Base-by-base conservation (phyloP, 2,113 vertebrate species). In the Anas platyrhynchos region DNA sequence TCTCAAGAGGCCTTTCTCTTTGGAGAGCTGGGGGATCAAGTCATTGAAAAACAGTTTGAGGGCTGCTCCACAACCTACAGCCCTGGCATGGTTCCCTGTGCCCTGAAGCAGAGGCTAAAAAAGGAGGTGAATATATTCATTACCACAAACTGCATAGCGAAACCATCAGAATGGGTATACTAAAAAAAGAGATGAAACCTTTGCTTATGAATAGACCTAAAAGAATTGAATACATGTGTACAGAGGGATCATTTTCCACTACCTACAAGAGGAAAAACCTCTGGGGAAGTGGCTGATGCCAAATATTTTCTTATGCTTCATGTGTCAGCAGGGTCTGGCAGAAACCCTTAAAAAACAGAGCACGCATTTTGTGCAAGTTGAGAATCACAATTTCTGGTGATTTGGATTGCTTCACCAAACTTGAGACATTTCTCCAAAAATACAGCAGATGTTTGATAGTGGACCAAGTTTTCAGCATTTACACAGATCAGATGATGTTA, bases 221-320 rank as follows among this genome's bases (percentile, higher is more conserved):
- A 96, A 94, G 83, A 96, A 95, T 96, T 86, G 81, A 88, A 92
- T 91, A 94, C 94, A 96, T 96, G 92, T 96, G 94, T 93, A 95
- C 58, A 84, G 77, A 94, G 77, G 83, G 86, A 96, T 96, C 69
- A 89, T 95, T 97, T 96, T 96, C 96, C 94, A 96, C 93, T 96
- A 95, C 94, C 94, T 95, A 96, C 77, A 95, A 89, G 90, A 93
- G 83, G 77, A 96, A 95, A 97, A 94, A 95, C 92, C 88, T 96
- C 90, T 66, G 86, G 93, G 86, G 91, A 93, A 92, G 86, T 89
- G 83, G 73, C 56, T 66, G 69, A 88, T 94, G 94, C 93, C 95
- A 96, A 97, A 88, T 94, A 96, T 93, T 96, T 96, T 94, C 91
- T 92, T 94, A 86, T 36, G 80, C 69, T 92, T 90, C 69, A 87